Evolutionary conservation across 2,797 vertebrate genomes (phyloP).

Genomic region (Gobionotothen gibberifrons): DNA sequence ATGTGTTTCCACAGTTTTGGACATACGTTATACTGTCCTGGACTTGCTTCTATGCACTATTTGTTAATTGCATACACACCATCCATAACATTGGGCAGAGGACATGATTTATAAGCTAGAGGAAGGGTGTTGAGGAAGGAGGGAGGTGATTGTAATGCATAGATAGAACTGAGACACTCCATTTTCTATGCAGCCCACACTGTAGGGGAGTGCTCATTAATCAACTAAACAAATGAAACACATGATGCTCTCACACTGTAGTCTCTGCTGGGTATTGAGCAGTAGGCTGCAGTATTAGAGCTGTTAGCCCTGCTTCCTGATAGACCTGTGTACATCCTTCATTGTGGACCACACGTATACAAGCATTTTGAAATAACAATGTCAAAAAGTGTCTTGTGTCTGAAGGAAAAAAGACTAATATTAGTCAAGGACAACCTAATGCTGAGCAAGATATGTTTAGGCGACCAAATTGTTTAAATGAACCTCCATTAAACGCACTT

Average conservation of each 20-base stretch:
- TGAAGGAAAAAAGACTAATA: slow-evolving; percentile 3
- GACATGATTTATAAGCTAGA: slow-evolving; percentile 59
- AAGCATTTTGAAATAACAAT: slow-evolving; percentile 8
- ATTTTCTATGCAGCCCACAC: slow-evolving; percentile 65
- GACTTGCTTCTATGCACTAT: background rate
- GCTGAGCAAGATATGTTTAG: no score
- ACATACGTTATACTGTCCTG: background rate
- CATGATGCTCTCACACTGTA: slow-evolving; percentile 48
- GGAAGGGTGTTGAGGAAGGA: slow-evolving; percentile 30
- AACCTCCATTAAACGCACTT: no score
- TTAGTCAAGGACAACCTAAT: background rate
- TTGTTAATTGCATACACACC: slow-evolving; percentile 65
- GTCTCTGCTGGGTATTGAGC: slow-evolving; percentile 45
- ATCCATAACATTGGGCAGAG: slow-evolving; percentile 70
- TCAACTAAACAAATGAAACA: slow-evolving; percentile 78
- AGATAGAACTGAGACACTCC: slow-evolving; percentile 65
- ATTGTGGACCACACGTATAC: background rate
- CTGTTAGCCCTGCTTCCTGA: slow-evolving; percentile 29
- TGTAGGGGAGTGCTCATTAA: slow-evolving; percentile 69
- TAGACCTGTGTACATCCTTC: slow-evolving; percentile 29
- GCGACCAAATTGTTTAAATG: no score
- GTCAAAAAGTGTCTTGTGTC: background rate
- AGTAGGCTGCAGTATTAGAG: slow-evolving; percentile 28
- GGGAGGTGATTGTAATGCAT: slow-evolving; percentile 64
- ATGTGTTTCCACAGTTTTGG: slow-evolving; percentile 2